Conservation (phyloP, 2,113 vertebrate genomes). For the Clupea harengus region DNA sequence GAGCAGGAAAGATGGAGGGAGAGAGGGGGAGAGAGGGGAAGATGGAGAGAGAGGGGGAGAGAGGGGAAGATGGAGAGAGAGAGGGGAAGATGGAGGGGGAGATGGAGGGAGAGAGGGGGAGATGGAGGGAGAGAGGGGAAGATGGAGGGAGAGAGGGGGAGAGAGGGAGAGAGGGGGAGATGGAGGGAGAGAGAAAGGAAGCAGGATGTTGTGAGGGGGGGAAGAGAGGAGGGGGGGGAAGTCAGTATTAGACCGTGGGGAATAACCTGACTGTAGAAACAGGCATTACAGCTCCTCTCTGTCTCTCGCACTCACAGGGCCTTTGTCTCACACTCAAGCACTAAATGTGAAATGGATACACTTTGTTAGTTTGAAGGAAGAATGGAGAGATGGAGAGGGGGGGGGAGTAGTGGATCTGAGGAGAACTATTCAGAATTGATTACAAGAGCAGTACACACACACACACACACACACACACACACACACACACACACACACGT, state of each 20-base stretch:
- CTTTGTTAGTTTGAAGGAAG: not conserved
- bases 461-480: not conserved
- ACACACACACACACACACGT: not conserved
- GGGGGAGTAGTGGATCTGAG: not conserved
- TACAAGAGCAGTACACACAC: not conserved
- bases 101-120: not conserved
- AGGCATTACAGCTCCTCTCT: not conserved
- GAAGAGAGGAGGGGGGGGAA: not conserved
- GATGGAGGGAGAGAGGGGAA: not conserved
- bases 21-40: not conserved
- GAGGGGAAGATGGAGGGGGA: not conserved
- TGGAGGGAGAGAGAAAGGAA: not conserved
- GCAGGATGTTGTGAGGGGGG: not conserved
- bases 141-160: no score
- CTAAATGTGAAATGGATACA: not conserved
- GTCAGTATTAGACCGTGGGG: not conserved
- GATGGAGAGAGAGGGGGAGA: not conserved
- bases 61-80: not conserved
- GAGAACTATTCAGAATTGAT: conserved; percentile 2
- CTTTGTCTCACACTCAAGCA: not conserved
- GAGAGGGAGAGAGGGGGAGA: no score
- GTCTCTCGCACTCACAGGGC: not conserved
- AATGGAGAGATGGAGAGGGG: not conserved
- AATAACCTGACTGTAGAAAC: conserved; percentile 2
- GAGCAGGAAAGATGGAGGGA: not conserved